These are phyloP conservation scores for Python bivittatus DNA, from an alignment of 2,113 vertebrate genomes.

Conservation along the genomic window DNA sequence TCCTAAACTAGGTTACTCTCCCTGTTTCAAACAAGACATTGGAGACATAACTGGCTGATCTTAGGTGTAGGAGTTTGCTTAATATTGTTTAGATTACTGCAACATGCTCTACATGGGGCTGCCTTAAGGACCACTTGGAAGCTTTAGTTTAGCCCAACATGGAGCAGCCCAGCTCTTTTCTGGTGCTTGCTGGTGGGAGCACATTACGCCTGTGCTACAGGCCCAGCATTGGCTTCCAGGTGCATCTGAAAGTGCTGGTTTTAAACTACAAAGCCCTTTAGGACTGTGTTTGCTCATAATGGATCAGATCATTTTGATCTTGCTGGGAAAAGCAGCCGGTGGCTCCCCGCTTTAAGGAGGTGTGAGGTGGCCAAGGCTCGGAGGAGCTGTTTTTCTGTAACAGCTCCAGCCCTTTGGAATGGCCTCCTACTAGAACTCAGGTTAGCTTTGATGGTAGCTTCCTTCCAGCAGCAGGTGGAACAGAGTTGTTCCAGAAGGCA, in stretches of 20 bases:
- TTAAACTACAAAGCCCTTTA: not conserved
- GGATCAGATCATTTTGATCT: not conserved
- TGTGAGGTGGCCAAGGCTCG: not conserved
- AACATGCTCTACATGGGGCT: not conserved
- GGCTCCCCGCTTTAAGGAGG: not conserved
- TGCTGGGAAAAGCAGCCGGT: not conserved
- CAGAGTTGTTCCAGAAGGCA: not conserved
- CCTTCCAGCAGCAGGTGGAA: not conserved
- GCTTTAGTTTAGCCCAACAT: not conserved
- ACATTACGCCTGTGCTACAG: not conserved
- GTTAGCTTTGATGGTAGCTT: not conserved
- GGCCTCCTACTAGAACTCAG: not conserved
- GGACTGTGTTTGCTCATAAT: not conserved
- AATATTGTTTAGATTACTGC: not conserved
- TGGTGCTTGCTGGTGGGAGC: not conserved
- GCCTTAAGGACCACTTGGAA: not conserved
- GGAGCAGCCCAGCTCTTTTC: not conserved
- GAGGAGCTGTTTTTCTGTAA: not conserved
- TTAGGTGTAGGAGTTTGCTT: not conserved
- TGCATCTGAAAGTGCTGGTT: not conserved
- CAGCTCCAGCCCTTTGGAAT: not conserved
- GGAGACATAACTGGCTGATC: not conserved
- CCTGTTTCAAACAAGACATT: not conserved
- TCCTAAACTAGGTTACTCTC: not conserved
- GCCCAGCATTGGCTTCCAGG: not conserved